Percentiles rank a stretch among this genome's conserved stretches.
phyloP scores from a whole-genome alignment of 2,888 invertebrate genomes.

The Parnassius smintheus region DNA sequence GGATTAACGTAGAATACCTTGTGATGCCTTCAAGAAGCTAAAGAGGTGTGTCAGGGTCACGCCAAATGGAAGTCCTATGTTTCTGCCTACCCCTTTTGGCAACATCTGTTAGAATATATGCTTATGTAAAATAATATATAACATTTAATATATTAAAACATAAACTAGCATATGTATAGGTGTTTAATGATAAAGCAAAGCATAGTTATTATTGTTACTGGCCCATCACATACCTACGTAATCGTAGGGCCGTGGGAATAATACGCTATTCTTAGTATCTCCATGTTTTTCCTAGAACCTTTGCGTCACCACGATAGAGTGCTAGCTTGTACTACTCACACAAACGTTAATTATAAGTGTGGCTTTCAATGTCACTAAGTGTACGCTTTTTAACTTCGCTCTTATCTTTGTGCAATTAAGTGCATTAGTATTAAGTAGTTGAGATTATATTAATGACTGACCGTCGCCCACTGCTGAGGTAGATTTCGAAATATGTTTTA shows the following conservation, averaged over 20 bases:
- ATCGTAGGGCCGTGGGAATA: slow-evolving; percentile 34
- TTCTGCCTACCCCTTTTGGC: too few relatives aligned
- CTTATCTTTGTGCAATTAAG: background rate
- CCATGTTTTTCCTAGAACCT: slow-evolving; percentile 34
- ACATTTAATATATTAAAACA: too few relatives aligned
- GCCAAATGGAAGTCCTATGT: too few relatives aligned
- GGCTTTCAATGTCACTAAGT: background rate
- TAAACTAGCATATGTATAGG: background rate
- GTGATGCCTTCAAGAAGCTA: too few relatives aligned
- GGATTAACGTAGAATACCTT: too few relatives aligned
- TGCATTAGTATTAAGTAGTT: background rate
- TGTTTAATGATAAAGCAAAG: slow-evolving; percentile 10
- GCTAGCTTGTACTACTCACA: background rate
- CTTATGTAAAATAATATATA: too few relatives aligned
- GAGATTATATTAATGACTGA: background rate
- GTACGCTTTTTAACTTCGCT: background rate
- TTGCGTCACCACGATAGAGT: slow-evolving; percentile 17
- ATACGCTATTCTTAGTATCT: slow-evolving; percentile 32
- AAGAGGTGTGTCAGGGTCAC: too few relatives aligned
- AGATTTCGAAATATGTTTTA: background rate
- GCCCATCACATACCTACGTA: slow-evolving; percentile 21
- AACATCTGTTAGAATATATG: too few relatives aligned
- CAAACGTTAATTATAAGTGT: background rate
- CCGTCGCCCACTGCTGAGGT: background rate
- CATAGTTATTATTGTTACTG: slow-evolving; percentile 19